These are phyloP conservation scores for Meloidogyne floridensis DNA, from an alignment of 1,140 invertebrate species.

Conservation along the genomic window DNA sequence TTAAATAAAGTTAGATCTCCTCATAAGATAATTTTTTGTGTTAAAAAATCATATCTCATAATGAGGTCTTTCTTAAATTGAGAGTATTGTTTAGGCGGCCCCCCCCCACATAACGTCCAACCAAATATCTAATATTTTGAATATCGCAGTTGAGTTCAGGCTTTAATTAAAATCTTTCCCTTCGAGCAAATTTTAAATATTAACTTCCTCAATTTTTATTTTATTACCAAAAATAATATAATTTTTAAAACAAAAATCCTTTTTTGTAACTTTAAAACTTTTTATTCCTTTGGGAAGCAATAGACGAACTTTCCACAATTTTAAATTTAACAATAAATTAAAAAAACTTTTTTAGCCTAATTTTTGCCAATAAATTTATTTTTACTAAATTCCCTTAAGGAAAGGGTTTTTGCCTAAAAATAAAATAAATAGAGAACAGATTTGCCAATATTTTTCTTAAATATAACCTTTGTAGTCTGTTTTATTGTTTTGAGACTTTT, in stretches of 20 bases:
- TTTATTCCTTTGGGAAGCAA: not conserved
- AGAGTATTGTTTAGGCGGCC: too few species aligned
- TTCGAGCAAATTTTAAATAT: too few species aligned
- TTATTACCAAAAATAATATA: not conserved
- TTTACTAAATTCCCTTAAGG: not conserved
- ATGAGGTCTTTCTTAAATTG: too few species aligned
- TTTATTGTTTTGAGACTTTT: too few species aligned
- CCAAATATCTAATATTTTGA: too few species aligned
- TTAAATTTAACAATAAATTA: not conserved
- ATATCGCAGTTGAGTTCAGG: too few species aligned
- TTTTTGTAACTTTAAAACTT: conserved; percentile 16
- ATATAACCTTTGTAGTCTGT: not conserved
- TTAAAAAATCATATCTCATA: too few species aligned
- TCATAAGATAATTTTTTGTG: too few species aligned
- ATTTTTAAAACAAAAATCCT: conserved; percentile 4
- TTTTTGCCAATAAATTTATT: not conserved
- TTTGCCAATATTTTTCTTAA: not conserved
- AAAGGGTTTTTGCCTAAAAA: not conserved
- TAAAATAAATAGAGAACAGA: not conserved
- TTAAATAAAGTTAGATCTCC: not conserved
- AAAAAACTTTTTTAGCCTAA: not conserved
- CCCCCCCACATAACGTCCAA: too few species aligned
- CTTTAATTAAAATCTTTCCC: too few species aligned
- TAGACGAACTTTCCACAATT: not conserved
- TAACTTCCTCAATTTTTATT: too few species aligned